Percentiles rank a stretch among this genome's conserved stretches.
Evolutionary conservation across 2,888 invertebrate species (phyloP).

Genomic region (Drosophila heteroneura): DNA sequence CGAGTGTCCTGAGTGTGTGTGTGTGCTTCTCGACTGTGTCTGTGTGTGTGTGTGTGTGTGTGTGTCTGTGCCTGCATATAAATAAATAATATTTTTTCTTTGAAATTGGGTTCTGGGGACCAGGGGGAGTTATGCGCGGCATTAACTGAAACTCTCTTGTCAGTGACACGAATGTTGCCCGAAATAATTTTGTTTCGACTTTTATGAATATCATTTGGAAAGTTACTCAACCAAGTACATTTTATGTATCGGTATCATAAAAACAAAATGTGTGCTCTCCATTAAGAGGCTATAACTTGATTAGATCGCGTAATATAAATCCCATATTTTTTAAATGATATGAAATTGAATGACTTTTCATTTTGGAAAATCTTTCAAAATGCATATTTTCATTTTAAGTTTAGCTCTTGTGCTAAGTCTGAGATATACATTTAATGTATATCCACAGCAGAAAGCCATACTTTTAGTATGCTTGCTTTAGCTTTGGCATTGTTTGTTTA

Average conservation of each 20-base stretch:
- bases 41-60: not conserved
- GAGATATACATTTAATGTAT: not conserved
- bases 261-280: not conserved
- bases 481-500: not conserved
- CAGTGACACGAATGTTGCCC: conserved; percentile 13
- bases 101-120: conserved; percentile 47
- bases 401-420: not conserved
- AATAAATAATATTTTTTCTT: conserved; percentile 68
- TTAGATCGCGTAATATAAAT: not conserved
- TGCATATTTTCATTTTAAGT: not conserved
- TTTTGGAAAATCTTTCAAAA: not conserved
- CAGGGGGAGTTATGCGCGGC: not conserved
- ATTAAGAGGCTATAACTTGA: conserved; percentile 1
- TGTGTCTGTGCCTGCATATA: conserved; percentile 57
- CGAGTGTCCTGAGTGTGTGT: conserved; percentile 48
- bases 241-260: not conserved
- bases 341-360: not conserved
- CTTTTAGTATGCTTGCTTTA: not conserved
- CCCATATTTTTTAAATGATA: not conserved
- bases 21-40: conserved; percentile 3
- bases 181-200: conserved; percentile 35
- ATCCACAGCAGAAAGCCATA: not conserved
- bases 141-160: conserved; percentile 2
- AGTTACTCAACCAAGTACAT: conserved; percentile 12
- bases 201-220: conserved; percentile 49